phyloP scores from a whole-genome alignment of 2,113 vertebrate species.

The Lontra canadensis region DNA sequence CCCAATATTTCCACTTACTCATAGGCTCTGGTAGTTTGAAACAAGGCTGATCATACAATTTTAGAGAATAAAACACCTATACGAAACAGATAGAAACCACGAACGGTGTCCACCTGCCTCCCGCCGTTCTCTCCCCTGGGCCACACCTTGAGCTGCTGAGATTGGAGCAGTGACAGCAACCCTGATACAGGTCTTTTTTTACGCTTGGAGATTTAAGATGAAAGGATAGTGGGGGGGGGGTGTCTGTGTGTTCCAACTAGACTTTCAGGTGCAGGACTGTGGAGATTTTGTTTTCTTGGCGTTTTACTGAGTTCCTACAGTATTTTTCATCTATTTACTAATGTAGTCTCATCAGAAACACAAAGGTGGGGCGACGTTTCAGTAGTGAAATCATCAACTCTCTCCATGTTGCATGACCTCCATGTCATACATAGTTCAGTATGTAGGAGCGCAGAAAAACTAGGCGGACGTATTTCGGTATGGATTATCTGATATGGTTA shows the following conservation, averaged over 20 bases:
- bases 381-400: neutral
- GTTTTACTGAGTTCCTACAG: neutral
- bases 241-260: neutral
- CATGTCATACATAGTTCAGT: constrained; percentile 17
- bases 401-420: neutral
- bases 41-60: neutral
- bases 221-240: neutral
- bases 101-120: neutral
- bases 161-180: neutral
- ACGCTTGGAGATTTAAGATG: neutral
- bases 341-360: neutral
- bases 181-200: neutral
- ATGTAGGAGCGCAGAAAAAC: constrained; percentile 51
- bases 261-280: neutral
- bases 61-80: neutral
- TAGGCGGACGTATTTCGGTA: constrained; percentile 42
- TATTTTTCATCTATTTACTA: neutral
- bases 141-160: neutral
- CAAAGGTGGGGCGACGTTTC: neutral
- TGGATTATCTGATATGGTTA: constrained; percentile 55
- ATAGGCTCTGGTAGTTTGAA: constrained; percentile 6
- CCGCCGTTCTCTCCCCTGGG: neutral
- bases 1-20: neutral
- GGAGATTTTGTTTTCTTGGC: neutral
- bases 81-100: neutral